Evolutionary conservation across 2,888 invertebrate genomes (phyloP), one percentile per base, ranked within the genome.

Genomic region (Trissoscelio sp.): DNA sequence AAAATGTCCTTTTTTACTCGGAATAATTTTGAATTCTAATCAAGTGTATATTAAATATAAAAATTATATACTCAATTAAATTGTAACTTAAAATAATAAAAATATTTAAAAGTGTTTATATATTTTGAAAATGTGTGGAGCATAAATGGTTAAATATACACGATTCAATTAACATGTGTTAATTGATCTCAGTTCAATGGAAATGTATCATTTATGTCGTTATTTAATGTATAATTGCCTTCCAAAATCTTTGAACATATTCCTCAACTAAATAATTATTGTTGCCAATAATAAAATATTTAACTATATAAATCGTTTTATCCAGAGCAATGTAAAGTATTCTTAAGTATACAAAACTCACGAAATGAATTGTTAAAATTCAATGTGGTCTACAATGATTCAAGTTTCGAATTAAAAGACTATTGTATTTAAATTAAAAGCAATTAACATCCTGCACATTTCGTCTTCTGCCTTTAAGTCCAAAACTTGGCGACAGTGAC

Each of bases 301-400:
- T 44, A 31, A n/a, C n/a, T n/a, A 31, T 22, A n/a, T 69, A 11
- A 58, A 51, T 58, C 42, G 60, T 72, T 72, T 72, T 39, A 72
- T 60, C n/a, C n/a, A 20, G 34, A 60, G 37, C 24, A 20, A 9
- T 42, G 20, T 60, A 73, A 73, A 11, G 22, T 58, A 55, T 57
- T 42, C 11, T 75, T 51, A 53, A 51, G 39, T 75, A 46, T 53
- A 24, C 28, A 37, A 44, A 55, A 64, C 39, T 53, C 31, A 28
- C 24, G 14, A 69, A 48, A 60, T 62, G 48, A 64, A 79, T 67
- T 79, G 79, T 79, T 79, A 44, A 72, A 7, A 53, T 69, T 75
- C 72, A 72, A 31, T 81, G 81, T 44, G 75, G 66, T 81, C 75
- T 51, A 77, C 72, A 77, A 81, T 20, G 14, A 48, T 60, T 64